phyloP scores from a whole-genome alignment of 2,888 invertebrate species.

The Tenodera sinensis region DNA sequence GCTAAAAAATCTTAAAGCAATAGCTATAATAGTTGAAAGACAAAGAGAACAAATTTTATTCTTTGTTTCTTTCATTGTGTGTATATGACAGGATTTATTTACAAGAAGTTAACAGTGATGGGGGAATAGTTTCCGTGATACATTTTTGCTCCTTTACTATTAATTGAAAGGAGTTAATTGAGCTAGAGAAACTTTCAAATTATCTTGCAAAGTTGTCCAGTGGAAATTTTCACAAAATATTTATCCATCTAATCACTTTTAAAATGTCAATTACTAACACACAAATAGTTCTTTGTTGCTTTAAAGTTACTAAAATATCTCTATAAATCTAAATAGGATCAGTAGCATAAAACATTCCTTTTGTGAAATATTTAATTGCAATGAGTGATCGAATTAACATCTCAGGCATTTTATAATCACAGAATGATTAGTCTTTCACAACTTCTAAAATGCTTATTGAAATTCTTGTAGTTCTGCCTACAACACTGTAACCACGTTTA shows the following conservation, averaged over 20 bases:
- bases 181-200: not conserved
- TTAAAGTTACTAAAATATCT: conserved; percentile 6
- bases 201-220: not conserved
- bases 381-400: not conserved
- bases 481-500: not conserved
- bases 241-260: not conserved
- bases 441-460: not conserved
- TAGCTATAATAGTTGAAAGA: not conserved
- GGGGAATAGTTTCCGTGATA: not conserved
- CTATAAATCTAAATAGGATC: not conserved
- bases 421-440: not conserved
- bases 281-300: not conserved
- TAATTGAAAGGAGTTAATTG: not conserved
- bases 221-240: conserved; percentile 5
- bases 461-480: not conserved
- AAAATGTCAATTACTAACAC: not conserved
- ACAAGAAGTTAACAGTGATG: not conserved
- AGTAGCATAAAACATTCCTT: not conserved
- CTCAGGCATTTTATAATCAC: not conserved
- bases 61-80: not conserved
- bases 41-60: not conserved
- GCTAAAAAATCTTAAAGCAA: not conserved
- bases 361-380: not conserved
- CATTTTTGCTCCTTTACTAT: not conserved
- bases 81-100: not conserved